phyloP scores from a whole-genome alignment of 2,888 invertebrate species.

The Pachliopta kotzebuea region DNA sequence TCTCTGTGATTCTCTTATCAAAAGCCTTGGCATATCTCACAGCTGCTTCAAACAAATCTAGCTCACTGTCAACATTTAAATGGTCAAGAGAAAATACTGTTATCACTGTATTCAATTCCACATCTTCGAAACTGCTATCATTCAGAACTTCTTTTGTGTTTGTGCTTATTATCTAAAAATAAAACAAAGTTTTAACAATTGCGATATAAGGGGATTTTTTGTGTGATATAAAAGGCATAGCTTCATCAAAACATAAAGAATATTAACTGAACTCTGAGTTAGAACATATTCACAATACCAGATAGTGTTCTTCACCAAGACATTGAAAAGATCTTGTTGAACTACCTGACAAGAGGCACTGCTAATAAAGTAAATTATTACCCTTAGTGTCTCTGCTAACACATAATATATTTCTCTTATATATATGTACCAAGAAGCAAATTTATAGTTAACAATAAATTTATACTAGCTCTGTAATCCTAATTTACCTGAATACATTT shows the following conservation, averaged over 20 bases:
- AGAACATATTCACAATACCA: no score
- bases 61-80: constrained; percentile 86
- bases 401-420: no score
- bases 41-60: constrained; percentile 88
- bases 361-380: no score
- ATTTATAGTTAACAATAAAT: not conserved
- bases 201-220: no score
- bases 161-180: constrained; percentile 85
- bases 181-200: not conserved
- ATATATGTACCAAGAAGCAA: not conserved
- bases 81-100: constrained; percentile 88
- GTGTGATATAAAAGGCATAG: no score
- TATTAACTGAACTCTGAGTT: no score
- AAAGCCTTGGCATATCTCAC: constrained; percentile 76
- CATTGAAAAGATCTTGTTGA: no score
- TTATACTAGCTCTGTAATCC: not conserved
- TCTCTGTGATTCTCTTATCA: constrained; percentile 53
- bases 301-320: no score
- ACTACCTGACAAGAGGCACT: no score
- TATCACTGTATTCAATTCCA: constrained; percentile 86
- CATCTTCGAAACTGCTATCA: constrained; percentile 88
- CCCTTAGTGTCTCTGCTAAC: no score
- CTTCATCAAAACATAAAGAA: no score
- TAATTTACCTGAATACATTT: constrained; percentile 86
- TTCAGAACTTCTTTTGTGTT: constrained; percentile 88